Evolutionary conservation across 1,140 invertebrate species (phyloP), one percentile per base, ranked within the genome.

Genomic region (Homalodisca vitripennis): DNA sequence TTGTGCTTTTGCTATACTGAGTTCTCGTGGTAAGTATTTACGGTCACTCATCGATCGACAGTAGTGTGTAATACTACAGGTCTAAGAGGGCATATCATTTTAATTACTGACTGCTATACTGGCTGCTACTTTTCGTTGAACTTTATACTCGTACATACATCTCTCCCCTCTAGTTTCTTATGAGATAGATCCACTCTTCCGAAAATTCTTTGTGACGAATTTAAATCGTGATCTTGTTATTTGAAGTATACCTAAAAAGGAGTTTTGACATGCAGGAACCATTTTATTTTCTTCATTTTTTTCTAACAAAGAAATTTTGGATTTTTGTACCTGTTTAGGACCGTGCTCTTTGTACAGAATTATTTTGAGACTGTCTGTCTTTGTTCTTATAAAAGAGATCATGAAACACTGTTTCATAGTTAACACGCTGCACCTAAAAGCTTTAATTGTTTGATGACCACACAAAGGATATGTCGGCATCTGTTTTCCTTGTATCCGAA

Each of bases 351-450:
- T 41, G 34, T 41, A 41, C 34, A 41, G 17, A 41, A 41, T 41
- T 41, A 17, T 41, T 41, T 41, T 41, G 34, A 10, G 34, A 41
- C 34, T 41, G 6, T 41, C 34, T 55, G 22, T 20, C 14, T 20
- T 55, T 55, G 51, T 55, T 55, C 22, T 55, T 12, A 12, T 12
- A 55, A 55, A 55, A 55, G 10, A 10, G 14, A 20, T 14, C 6
- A 55, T 12, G 20, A 55, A 55, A 55, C 51, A 55, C 22, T 55
- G 51, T 22, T 55, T 55, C 51, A 55, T 55, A 12, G 51, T 55
- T 24, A 26, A 27, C 17, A 41, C 34, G 17, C 34, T 41, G 17
- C 34, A 41, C 17, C 34, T 6, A 41, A 10, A 41, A 17, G 6
- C 17, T 17, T 41, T 41, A 17, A n/a, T n/a, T n/a, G 34, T 41